A percentile compares a stretch with the other conserved stretches of the same genome.
Conservation (phyloP, 2,797 vertebrate species). For the Pseudochirops corinnae region DNA sequence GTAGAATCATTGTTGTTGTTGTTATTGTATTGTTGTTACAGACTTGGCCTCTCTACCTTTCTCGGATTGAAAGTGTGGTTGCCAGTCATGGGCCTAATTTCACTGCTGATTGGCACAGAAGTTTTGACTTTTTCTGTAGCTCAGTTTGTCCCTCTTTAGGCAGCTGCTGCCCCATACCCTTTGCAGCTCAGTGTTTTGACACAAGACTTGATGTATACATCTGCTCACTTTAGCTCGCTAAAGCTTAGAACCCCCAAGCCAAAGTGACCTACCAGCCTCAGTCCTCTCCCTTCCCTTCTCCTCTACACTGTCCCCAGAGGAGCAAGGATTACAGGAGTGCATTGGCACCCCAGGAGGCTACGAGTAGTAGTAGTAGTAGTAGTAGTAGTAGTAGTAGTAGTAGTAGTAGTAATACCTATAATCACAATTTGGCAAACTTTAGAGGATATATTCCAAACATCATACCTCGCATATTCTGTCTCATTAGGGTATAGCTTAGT, state of each 20-base stretch:
- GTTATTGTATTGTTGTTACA: neutral
- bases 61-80: neutral
- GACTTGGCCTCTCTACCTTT: neutral
- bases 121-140: neutral
- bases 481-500: constrained; percentile 78
- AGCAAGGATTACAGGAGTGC: neutral
- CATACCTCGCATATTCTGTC: neutral
- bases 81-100: neutral
- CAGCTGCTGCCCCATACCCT: neutral
- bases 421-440: constrained; percentile 86
- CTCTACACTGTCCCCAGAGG: neutral
- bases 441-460: constrained; percentile 80
- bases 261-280: neutral
- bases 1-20: neutral
- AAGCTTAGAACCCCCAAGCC: neutral
- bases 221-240: neutral
- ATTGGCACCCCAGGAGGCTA: neutral
- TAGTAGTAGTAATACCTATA: constrained; percentile 84
- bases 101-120: neutral
- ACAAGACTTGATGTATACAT: neutral
- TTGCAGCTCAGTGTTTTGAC: neutral
- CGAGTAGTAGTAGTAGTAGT: constrained; percentile 85
- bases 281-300: neutral
- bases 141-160: neutral
- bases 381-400: constrained; percentile 55